Conservation (phyloP, 2,797 vertebrate genomes). For the Chelonia mydas region DNA sequence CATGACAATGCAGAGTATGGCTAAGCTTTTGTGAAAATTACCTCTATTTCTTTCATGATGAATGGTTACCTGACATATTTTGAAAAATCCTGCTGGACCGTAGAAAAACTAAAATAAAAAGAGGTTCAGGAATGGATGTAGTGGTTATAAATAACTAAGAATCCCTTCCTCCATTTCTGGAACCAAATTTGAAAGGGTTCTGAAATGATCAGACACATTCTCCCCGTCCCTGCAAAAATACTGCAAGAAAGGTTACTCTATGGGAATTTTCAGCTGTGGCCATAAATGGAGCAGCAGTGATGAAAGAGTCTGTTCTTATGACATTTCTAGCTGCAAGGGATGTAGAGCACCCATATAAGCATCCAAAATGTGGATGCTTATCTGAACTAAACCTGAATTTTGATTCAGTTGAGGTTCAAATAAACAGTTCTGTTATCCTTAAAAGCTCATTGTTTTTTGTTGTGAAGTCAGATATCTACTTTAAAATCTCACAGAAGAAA, state of each 20-base stretch:
- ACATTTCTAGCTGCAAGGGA: constrained; percentile 65
- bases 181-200: constrained; percentile 23
- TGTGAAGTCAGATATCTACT: constrained; percentile 52
- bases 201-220: constrained; percentile 35
- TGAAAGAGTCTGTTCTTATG: constrained; percentile 68
- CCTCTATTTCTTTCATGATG: constrained; percentile 31
- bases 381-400: constrained; percentile 44
- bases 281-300: constrained; percentile 70
- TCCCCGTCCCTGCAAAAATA: not conserved
- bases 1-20: constrained; percentile 1
- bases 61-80: constrained; percentile 46
- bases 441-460: constrained; percentile 57
- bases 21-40: constrained; percentile 44
- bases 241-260: constrained; percentile 50
- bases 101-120: constrained; percentile 1
- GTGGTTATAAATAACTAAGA: not conserved
- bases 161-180: constrained; percentile 2
- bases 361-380: constrained; percentile 51
- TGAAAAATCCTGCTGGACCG: constrained; percentile 22
- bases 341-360: constrained; percentile 57
- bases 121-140: constrained; percentile 14
- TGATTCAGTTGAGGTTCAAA: constrained; percentile 34
- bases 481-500: constrained; percentile 47
- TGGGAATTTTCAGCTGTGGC: constrained; percentile 41
- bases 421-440: constrained; percentile 50